Base-by-base conservation (phyloP, 2,888 invertebrate species). In the Hydriomena furcata region DNA sequence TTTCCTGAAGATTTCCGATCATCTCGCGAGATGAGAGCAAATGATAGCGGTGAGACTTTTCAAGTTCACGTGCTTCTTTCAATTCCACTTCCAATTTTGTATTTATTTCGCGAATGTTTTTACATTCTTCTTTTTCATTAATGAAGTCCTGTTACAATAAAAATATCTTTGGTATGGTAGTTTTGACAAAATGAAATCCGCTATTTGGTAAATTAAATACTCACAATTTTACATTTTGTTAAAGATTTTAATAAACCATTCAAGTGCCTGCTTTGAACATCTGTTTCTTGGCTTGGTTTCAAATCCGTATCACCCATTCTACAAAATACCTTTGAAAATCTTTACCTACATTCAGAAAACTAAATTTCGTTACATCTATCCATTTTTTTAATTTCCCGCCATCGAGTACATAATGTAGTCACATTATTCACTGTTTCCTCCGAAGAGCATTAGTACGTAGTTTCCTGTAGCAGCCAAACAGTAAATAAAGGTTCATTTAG, bases 31-130 rank as follows among this genome's bases (percentile, higher is more conserved):
- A 84, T 7, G 76, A 75, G 42, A 80, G 60, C 55, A 89, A 74
- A 65, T 88, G 87, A 53, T 80, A 85, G 5, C 87, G 81, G 62
- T 89, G 86, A 0, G 85, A 83, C 56, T 89, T 88, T 67, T 87
- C 88, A 38, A 82, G 66, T 61, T 91, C 88, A 5, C 78, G 74
- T 1, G 76, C 59, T 65, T 86, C 82, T 63, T 74, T 79, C 27
- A 91, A 54, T 61, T 89, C 87, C 3, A 73, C 45, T 67, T 83
- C 80, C 46, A 89, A 63, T 65, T 79, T 87, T 7, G 61, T 47
- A 57, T 85, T 85, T 10, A 65, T 61, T 60, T 87, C 85, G 12
- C 73, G 73, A 54, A 84, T 52, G 53, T 65, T 80, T 52, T 72
- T 82, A 45, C 71, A 76, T 55, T 88, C 86, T 42, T 86, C 81